Percentiles rank a stretch among this genome's conserved stretches.
Evolutionary conservation across 2,113 vertebrate species (phyloP).

Genomic region (Peromyscus californicus): DNA sequence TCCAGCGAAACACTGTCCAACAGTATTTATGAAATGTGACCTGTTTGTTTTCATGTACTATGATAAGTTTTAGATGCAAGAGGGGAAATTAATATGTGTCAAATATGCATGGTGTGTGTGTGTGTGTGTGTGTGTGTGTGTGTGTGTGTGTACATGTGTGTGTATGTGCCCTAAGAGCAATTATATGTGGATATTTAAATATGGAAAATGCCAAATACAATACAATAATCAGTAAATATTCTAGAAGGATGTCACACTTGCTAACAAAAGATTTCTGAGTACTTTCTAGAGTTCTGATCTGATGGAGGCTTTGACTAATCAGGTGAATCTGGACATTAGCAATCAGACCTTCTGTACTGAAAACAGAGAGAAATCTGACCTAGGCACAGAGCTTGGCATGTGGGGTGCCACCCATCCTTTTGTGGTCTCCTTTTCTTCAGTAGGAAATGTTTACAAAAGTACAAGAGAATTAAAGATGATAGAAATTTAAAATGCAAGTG

Average conservation of each 20-base stretch:
- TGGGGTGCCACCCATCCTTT: not conserved
- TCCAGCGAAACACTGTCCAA: not conserved
- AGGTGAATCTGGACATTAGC: not conserved
- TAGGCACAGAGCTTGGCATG: not conserved
- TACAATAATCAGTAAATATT: not conserved
- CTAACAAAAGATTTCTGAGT: not conserved
- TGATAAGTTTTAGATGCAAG: not conserved
- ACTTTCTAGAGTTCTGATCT: not conserved
- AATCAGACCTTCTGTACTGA: not conserved
- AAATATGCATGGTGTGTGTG: not conserved
- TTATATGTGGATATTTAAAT: not conserved
- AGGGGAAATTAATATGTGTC: not conserved
- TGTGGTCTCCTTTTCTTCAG: not conserved
- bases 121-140: not conserved
- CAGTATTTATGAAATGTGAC: not conserved
- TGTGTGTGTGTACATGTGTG: not conserved
- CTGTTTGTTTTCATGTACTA: not conserved
- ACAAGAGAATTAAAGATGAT: slow-evolving; percentile 49
- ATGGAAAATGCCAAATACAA: not conserved
- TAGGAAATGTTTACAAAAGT: slow-evolving; percentile 54
- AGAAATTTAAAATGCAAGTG: slow-evolving; percentile 63
- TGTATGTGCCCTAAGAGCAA: not conserved
- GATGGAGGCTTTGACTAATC: not conserved
- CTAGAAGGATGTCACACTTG: not conserved
- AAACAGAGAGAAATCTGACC: not conserved